Conservation (phyloP, 1,140 invertebrate genomes). For the Cryptotermes secundus region DNA sequence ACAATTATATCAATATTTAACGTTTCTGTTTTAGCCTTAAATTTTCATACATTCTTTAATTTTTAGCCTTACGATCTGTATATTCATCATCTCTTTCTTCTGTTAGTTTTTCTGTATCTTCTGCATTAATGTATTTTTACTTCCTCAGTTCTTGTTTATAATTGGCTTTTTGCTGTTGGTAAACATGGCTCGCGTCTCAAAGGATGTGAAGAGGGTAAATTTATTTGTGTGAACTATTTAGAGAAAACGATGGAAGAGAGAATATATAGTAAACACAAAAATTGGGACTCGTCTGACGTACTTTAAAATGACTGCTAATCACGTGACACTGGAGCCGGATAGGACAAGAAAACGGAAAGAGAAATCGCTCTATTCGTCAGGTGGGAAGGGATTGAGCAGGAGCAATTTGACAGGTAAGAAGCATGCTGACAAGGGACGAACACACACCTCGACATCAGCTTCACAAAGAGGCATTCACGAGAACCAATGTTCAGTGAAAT, state of each 20-base stretch:
- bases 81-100: no score
- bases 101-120: no score
- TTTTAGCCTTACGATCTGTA: no score
- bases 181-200: no score
- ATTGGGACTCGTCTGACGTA: background rate
- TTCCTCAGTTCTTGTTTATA: no score
- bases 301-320: background rate
- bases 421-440: background rate
- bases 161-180: no score
- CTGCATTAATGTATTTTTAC: no score
- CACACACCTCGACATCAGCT: background rate
- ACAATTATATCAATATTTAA: no score
- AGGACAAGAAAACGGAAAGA: background rate
- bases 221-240: background rate
- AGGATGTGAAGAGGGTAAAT: background rate
- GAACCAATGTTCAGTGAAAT: background rate
- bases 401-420: background rate
- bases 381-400: background rate
- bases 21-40: no score
- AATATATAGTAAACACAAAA: background rate
- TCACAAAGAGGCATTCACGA: background rate
- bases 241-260: background rate
- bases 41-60: no score
- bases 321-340: background rate
- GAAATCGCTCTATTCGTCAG: background rate